Evolutionary conservation across 2,888 invertebrate species (phyloP).

Genomic region (Chloromyia formosa): DNA sequence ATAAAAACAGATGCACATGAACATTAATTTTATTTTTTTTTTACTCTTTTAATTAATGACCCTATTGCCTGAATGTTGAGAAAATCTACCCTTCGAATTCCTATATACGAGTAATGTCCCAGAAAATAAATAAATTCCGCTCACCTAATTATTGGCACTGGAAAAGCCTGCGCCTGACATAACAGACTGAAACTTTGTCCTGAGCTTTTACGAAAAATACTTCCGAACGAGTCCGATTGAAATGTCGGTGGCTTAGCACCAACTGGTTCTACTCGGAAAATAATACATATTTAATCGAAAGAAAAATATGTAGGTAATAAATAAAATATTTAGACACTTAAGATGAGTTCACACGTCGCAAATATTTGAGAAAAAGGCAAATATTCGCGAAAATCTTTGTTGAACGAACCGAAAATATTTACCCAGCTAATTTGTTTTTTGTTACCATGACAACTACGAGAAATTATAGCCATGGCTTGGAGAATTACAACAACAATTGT

Average conservation of each 20-base stretch:
- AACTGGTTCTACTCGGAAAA: constrained; percentile 40
- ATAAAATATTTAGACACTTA: background rate
- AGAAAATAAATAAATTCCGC: background rate
- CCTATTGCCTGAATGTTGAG: constrained; percentile 37
- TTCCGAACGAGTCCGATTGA: constrained; percentile 66
- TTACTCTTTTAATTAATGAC: no score
- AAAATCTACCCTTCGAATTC: no score
- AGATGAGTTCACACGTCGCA: no score
- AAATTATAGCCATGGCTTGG: no score
- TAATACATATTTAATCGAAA: background rate
- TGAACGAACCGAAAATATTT: no score
- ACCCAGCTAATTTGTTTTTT: no score
- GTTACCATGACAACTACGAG: no score
- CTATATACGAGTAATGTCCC: no score
- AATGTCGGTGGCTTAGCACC: constrained; percentile 67
- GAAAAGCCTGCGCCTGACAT: constrained; percentile 72
- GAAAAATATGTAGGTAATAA: no score
- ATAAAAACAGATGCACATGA: no score
- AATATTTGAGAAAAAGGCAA: background rate
- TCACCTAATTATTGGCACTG: constrained; percentile 74
- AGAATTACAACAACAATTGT: no score
- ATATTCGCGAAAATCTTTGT: background rate
- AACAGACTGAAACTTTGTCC: constrained; percentile 66
- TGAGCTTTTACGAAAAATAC: constrained; percentile 61
- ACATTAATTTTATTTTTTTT: no score